These are phyloP conservation scores for Scolopax rusticola DNA, from an alignment of 2,797 vertebrate genomes.

Conservation along the genomic window DNA sequence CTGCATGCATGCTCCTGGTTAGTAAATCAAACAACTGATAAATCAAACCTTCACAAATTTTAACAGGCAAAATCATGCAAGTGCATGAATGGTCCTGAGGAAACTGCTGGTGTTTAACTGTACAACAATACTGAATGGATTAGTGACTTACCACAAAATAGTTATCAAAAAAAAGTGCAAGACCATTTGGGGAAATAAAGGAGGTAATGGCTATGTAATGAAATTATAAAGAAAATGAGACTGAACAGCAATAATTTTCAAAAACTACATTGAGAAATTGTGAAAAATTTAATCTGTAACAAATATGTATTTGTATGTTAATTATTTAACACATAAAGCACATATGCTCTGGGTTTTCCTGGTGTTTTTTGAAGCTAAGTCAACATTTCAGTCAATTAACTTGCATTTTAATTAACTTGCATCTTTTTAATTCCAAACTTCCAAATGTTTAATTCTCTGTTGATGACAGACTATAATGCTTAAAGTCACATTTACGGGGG, in stretches of 20 bases:
- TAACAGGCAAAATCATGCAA: slow-evolving; percentile 57
- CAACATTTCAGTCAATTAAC: not conserved
- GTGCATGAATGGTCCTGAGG: slow-evolving; percentile 12
- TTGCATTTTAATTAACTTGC: not conserved
- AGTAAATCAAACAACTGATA: slow-evolving; percentile 1
- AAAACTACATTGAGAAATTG: not conserved
- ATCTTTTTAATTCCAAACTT: not conserved
- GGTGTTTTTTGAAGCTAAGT: not conserved
- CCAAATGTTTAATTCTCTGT: not conserved
- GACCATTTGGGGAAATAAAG: not conserved
- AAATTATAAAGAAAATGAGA: not conserved
- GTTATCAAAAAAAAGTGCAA: not conserved
- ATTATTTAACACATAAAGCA: not conserved
- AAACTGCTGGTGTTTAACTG: not conserved
- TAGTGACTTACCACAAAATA: not conserved
- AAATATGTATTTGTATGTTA: not conserved
- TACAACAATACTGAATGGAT: not conserved
- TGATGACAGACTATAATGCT: not conserved
- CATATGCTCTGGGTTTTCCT: not conserved
- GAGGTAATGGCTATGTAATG: not conserved
- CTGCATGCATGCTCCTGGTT: slow-evolving; percentile 45
- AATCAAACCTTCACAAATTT: not conserved
- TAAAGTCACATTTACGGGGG: not conserved
- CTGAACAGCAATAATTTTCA: not conserved
- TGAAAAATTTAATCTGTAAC: not conserved